Evolutionary conservation across 2,888 invertebrate species (phyloP), one percentile per base, ranked within the genome.

Genomic region (Cerastoderma edule): DNA sequence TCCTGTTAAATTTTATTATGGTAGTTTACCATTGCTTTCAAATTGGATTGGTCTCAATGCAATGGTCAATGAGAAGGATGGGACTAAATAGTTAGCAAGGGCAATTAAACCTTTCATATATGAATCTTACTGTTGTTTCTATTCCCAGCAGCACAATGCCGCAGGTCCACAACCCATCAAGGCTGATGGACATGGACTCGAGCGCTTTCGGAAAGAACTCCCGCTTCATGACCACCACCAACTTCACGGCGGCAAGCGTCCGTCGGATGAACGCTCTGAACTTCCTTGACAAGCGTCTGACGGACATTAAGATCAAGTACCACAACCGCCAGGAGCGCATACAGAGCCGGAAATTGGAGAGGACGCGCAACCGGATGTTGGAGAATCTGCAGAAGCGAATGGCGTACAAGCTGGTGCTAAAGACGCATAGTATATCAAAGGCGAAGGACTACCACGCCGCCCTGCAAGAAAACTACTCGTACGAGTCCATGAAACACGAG

Each of bases 381-480:
- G 76, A 81, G 4, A 77, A 71, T 33, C 24, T 81, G 10, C 79
- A 79, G 27, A 83, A 81, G 67, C 71, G 80, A n/a, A 57, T 83
- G 30, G 88, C 87, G 1, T 87, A 87, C 77, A 85, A 85, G 68
- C 19, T 83, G 10, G 88, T 88, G 33, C 66, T 85, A 16, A 75
- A 75, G 64, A 79, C 77, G 22, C 86, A 88, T 28, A 84, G 79
- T 30, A 72, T 88, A 19, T 54, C 70, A 13, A 54, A 74, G 3
- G 74, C 83, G 8, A 67, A 69, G 6, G 80, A 85, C 53, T 85
- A 85, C 46, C 39, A 82, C 24, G 83, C 80, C 24, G 86, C 87
- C 2, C 71, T 88, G 19, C 73, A 86, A 71, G 80, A 83, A 28
- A 78, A 77, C 10, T 85, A 86, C 63, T 83, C 85, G 1, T 75